phyloP scores from a whole-genome alignment of 2,888 invertebrate species.

The Melinopterus prodromus region DNA sequence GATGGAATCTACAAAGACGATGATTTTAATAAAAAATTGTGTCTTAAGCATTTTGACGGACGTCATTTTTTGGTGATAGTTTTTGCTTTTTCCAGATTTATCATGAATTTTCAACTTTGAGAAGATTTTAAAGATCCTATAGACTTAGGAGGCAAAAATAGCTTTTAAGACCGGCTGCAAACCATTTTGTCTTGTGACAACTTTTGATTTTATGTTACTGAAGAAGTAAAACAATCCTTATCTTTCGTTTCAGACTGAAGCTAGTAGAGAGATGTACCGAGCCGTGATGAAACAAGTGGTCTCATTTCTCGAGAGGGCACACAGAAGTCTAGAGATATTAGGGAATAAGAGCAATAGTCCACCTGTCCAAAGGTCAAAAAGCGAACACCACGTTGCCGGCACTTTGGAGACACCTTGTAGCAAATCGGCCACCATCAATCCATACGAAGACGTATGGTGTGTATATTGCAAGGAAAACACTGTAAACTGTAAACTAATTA shows the following conservation, averaged over 20 bases:
- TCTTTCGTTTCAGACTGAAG: constrained; percentile 68
- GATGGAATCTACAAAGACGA: too few species aligned
- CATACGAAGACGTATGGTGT: constrained; percentile 34
- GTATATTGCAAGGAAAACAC: constrained; percentile 13
- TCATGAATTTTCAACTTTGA: too few species aligned
- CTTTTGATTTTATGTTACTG: neutral
- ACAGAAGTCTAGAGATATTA: constrained; percentile 68
- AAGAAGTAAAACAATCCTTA: neutral
- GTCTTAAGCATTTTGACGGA: too few species aligned
- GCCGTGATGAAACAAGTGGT: constrained; percentile 76
- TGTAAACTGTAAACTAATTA: neutral
- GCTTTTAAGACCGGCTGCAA: too few species aligned
- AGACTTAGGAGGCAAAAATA: too few species aligned
- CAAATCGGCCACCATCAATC: constrained; percentile 31
- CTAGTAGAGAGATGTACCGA: constrained; percentile 77
- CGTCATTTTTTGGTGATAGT: too few species aligned
- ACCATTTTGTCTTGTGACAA: neutral
- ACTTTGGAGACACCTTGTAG: constrained; percentile 42
- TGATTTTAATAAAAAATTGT: too few species aligned
- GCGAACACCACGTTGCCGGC: constrained; percentile 63
- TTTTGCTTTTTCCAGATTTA: too few species aligned
- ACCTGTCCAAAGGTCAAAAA: constrained; percentile 60
- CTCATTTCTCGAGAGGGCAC: constrained; percentile 73
- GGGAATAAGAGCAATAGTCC: constrained; percentile 55
- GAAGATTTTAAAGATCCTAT: too few species aligned